A percentile compares a stretch with the other conserved stretches of the same genome.
These are phyloP conservation scores for Drosophila kanekoi DNA, from an alignment of 2,888 invertebrate species.

Conservation along the genomic window DNA sequence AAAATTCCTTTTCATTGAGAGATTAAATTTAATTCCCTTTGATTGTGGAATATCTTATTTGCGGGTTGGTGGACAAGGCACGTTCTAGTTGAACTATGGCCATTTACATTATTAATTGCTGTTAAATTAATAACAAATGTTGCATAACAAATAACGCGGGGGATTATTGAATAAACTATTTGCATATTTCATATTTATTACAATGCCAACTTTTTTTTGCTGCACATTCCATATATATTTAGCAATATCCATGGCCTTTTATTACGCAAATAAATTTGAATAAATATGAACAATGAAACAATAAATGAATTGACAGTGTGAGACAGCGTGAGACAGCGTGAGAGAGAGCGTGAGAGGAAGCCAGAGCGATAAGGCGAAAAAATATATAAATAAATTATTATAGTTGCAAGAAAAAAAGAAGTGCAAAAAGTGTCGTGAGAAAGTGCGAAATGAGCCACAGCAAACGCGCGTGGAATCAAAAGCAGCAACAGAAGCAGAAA, in stretches of 20 bases:
- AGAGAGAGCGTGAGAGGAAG: background rate
- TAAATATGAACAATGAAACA: slow-evolving; percentile 29
- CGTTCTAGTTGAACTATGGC: background rate
- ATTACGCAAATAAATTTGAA: slow-evolving; percentile 19
- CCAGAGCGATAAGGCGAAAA: background rate
- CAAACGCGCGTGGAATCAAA: slow-evolving; percentile 21
- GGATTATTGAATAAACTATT: slow-evolving; percentile 17
- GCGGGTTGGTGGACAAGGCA: too few species aligned
- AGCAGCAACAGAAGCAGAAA: slow-evolving; percentile 11
- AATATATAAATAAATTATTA: slow-evolving; percentile 12
- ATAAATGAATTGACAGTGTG: slow-evolving; percentile 7
- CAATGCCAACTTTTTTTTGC: background rate
- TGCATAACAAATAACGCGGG: slow-evolving; percentile 16
- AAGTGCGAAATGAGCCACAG: slow-evolving; percentile 36
- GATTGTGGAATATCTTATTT: background rate
- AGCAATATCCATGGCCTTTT: slow-evolving; percentile 16
- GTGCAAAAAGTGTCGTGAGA: slow-evolving; percentile 30
- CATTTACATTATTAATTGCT: slow-evolving; percentile 22
- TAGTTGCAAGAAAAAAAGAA: slow-evolving; percentile 2
- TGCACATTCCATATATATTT: background rate
- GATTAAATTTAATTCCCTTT: too few species aligned
- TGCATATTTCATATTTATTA: slow-evolving; percentile 32
- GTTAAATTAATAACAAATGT: slow-evolving; percentile 30
- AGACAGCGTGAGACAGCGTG: background rate
- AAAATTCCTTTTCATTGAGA: too few species aligned